A percentile compares a stretch with the other conserved stretches of the same genome.
phyloP scores from a whole-genome alignment of 2,888 invertebrate genomes.

The Trissolcus brochymenae region DNA sequence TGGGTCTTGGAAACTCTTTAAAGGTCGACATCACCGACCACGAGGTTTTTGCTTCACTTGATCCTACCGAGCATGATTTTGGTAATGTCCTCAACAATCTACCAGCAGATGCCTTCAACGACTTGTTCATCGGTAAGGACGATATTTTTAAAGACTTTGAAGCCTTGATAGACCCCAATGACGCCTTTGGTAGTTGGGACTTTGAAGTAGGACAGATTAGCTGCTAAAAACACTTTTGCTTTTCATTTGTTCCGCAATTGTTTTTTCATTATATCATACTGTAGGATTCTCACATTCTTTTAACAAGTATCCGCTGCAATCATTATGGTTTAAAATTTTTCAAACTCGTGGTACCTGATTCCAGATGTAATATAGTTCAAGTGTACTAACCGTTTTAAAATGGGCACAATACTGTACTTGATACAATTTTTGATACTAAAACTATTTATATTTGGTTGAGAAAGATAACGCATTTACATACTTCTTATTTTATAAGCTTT shows the following conservation, averaged over 20 bases:
- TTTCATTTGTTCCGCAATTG: background rate
- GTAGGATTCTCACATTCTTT: background rate
- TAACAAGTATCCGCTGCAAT: background rate
- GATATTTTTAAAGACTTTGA: slow-evolving; percentile 31
- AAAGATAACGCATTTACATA: background rate
- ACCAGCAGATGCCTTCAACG: slow-evolving; percentile 89
- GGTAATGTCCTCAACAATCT: slow-evolving; percentile 87
- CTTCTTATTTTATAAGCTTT: background rate
- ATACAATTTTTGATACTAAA: too few relatives aligned
- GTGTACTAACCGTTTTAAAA: background rate
- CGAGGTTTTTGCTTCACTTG: slow-evolving; percentile 74
- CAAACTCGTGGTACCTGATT: too few relatives aligned
- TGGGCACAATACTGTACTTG: too few relatives aligned
- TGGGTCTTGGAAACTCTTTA: slow-evolving; percentile 69
- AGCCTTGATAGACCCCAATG: slow-evolving; percentile 6
- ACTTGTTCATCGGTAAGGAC: slow-evolving; percentile 84
- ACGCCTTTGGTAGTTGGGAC: slow-evolving; percentile 15
- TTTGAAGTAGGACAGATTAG: slow-evolving; percentile 10
- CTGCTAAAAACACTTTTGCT: slow-evolving; percentile 5
- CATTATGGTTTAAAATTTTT: background rate
- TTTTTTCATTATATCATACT: background rate
- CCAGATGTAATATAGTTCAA: background rate
- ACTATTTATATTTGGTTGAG: too few relatives aligned
- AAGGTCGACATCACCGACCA: slow-evolving; percentile 74
- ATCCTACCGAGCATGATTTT: slow-evolving; percentile 83